A percentile compares a stretch with the other conserved stretches of the same genome.
Evolutionary conservation across 2,797 vertebrate genomes (phyloP).

Genomic region (Myripristis murdjan): DNA sequence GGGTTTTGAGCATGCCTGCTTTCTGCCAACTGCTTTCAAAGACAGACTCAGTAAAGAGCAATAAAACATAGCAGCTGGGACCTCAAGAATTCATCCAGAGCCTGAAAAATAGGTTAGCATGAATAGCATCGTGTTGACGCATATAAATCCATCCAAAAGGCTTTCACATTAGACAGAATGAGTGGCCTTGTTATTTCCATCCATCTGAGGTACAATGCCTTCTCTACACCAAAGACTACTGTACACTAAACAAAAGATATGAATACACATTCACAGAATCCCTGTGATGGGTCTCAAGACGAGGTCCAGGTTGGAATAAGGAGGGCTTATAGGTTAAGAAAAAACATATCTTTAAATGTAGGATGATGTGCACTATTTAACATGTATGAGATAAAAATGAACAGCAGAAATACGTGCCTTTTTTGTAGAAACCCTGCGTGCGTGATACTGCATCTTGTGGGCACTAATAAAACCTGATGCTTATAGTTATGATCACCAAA

Average conservation of each 20-base stretch:
- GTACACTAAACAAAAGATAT: neutral
- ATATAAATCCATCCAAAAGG: slow-evolving; percentile 6
- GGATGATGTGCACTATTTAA: no score
- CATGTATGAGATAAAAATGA: no score
- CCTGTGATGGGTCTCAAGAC: no score
- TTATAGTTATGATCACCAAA: neutral
- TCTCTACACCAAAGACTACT: neutral
- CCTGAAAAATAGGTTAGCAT: slow-evolving; percentile 24
- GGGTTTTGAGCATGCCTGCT: slow-evolving; percentile 29
- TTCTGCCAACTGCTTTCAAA: slow-evolving; percentile 46
- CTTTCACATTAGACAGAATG: neutral
- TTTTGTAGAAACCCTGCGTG: neutral
- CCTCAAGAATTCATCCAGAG: slow-evolving; percentile 45
- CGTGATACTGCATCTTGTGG: neutral
- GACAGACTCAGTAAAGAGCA: slow-evolving; percentile 38
- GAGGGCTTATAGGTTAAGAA: no score
- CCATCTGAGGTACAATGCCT: neutral
- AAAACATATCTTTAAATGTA: no score
- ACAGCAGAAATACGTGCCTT: neutral
- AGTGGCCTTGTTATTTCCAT: neutral
- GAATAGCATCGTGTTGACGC: slow-evolving; percentile 15
- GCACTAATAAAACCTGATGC: neutral
- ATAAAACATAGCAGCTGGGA: slow-evolving; percentile 40
- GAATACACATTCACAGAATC: neutral
- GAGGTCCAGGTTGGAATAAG: no score